phyloP scores from a whole-genome alignment of 1,140 invertebrate species.

The Drosophila setifemur region DNA sequence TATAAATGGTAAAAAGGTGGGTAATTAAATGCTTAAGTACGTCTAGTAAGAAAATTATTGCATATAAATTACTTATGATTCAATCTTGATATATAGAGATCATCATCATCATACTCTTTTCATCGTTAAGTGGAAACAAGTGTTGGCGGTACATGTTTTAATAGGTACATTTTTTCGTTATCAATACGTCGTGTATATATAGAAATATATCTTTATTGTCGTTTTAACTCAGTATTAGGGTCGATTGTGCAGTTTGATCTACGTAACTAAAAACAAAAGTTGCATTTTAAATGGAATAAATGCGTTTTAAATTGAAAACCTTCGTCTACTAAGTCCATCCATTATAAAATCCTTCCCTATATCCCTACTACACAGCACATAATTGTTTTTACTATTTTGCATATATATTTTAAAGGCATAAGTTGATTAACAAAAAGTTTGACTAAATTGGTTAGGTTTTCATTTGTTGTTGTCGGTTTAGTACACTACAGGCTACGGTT shows the following conservation, averaged over 20 bases:
- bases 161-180: constrained; percentile 40
- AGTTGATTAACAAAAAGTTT: constrained; percentile 1
- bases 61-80: constrained; percentile 49
- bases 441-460: constrained; percentile 10
- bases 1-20: constrained; percentile 40
- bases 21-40: constrained; percentile 70
- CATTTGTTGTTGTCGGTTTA: constrained; percentile 19
- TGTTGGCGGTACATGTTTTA: constrained; percentile 67
- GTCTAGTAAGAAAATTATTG: constrained; percentile 54
- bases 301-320: constrained; percentile 65
- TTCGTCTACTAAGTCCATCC: constrained; percentile 3
- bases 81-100: constrained; percentile 33
- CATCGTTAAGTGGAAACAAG: constrained; percentile 69
- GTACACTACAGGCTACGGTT: constrained; percentile 42
- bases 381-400: not conserved
- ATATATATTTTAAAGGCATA: constrained; percentile 4
- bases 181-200: constrained; percentile 19
- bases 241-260: constrained; percentile 42
- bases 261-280: constrained; percentile 48
- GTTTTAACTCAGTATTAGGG: constrained; percentile 21
- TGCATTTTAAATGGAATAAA: constrained; percentile 75
- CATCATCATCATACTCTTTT: constrained; percentile 72
- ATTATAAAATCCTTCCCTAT: not conserved
- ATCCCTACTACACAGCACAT: constrained; percentile 23
- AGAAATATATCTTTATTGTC: constrained; percentile 24